Evolutionary conservation across 35 echinoderm and acorn worm species (phyloP).

Genomic region (Holothuria glaberrima): DNA sequence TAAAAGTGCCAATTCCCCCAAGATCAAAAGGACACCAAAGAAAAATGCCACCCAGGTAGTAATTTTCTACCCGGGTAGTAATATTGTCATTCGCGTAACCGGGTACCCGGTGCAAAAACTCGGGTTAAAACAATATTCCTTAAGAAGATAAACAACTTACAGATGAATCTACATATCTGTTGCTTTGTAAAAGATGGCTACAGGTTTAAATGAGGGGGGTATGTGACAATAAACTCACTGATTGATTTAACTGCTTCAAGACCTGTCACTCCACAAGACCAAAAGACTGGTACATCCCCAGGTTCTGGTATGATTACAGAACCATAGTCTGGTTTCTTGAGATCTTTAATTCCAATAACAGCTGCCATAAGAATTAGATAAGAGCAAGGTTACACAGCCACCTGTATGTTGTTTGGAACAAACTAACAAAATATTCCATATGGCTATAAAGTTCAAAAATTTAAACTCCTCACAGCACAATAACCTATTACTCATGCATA

Average conservation of each 20-base stretch:
- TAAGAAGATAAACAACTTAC: too few relatives aligned
- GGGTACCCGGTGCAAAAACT: too few relatives aligned
- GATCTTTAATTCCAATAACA: constrained; percentile 79
- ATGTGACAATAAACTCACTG: constrained; percentile 53
- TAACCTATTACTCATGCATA: too few relatives aligned
- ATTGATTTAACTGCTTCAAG: constrained; percentile 70
- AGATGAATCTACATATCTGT: too few relatives aligned
- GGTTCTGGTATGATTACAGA: constrained; percentile 55
- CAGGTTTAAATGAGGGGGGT: not conserved
- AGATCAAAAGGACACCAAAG: too few relatives aligned
- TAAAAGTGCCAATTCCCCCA: too few relatives aligned
- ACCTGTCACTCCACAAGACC: constrained; percentile 88
- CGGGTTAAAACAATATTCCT: too few relatives aligned
- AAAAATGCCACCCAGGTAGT: too few relatives aligned
- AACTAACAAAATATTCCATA: not conserved
- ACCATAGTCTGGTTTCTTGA: constrained; percentile 70
- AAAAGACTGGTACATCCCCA: constrained; percentile 83
- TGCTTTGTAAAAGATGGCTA: not conserved
- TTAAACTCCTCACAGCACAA: too few relatives aligned
- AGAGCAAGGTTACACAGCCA: not conserved
- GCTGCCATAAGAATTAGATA: constrained; percentile 18
- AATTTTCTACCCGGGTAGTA: too few relatives aligned
- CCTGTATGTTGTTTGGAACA: not conserved
- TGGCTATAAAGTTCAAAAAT: not conserved
- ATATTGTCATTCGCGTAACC: too few relatives aligned